Percentiles rank a stretch among this genome's conserved stretches.
phyloP scores from a whole-genome alignment of 2,797 vertebrate species.

The Urosaurus nigricauda region DNA sequence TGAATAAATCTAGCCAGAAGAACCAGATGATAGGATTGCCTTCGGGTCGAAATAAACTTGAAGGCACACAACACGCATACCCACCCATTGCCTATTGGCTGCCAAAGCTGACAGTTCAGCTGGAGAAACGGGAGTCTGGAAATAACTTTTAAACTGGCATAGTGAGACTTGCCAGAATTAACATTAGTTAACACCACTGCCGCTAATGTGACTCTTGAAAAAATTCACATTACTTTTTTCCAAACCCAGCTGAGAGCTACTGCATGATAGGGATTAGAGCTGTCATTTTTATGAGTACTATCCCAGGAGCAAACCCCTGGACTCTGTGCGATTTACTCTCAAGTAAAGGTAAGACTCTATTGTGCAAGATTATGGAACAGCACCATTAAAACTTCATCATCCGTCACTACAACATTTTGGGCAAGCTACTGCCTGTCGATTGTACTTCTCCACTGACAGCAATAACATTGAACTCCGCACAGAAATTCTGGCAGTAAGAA shows the following conservation, averaged over 20 bases:
- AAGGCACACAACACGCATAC: too few relatives aligned
- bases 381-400: neutral
- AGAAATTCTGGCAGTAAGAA: neutral
- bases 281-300: neutral
- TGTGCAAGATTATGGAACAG: neutral
- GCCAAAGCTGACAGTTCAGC: conserved; percentile 75
- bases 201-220: conserved; percentile 72
- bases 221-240: conserved; percentile 64
- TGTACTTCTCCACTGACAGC: conserved; percentile 12
- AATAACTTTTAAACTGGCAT: conserved; percentile 79
- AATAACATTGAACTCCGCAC: neutral
- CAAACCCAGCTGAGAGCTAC: neutral
- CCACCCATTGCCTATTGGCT: neutral
- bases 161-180: conserved; percentile 81
- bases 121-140: conserved; percentile 75
- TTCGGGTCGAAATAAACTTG: too few relatives aligned
- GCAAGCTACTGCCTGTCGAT: conserved; percentile 30
- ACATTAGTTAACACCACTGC: conserved; percentile 56
- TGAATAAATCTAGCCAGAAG: too few relatives aligned
- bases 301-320: neutral
- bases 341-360: neutral
- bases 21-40: too few relatives aligned
- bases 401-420: neutral
- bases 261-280: neutral
- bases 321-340: neutral